Conservation (phyloP, 1,140 invertebrate species). For the Trachymyrmex septentrionalis region DNA sequence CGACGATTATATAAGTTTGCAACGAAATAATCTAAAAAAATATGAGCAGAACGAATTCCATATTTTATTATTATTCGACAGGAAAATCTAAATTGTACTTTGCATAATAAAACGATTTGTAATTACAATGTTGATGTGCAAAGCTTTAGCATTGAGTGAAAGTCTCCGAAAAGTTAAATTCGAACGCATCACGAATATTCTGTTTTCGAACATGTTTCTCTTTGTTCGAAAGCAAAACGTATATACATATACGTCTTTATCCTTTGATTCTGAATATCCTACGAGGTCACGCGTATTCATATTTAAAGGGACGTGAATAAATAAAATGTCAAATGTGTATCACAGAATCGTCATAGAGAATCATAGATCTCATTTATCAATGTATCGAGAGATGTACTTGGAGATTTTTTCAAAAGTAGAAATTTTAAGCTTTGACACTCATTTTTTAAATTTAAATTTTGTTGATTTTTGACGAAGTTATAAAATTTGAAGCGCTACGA, state of each 20-base stretch:
- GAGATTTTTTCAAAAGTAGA: too few relatives aligned
- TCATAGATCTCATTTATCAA: not conserved
- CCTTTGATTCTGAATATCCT: not conserved
- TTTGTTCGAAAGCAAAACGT: slow-evolving; percentile 9
- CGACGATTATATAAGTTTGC: not conserved
- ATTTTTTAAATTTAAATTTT: too few relatives aligned
- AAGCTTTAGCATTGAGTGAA: slow-evolving; percentile 7
- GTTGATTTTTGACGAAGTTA: too few relatives aligned
- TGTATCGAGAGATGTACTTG: not conserved
- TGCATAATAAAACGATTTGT: not conserved
- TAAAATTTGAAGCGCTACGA: too few relatives aligned
- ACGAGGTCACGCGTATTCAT: not conserved
- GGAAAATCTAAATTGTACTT: not conserved
- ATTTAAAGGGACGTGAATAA: not conserved
- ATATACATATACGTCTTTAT: not conserved
- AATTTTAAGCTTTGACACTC: too few relatives aligned
- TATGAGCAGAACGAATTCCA: not conserved
- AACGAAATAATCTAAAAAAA: not conserved
- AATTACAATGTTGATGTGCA: not conserved
- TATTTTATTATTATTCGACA: not conserved
- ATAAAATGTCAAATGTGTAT: not conserved
- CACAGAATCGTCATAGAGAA: not conserved
- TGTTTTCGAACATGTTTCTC: not conserved
- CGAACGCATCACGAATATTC: not conserved
- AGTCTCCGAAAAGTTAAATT: slow-evolving; percentile 14